A percentile compares a stretch with the other conserved stretches of the same genome.
These are phyloP conservation scores for Phymorhynchus buccinoides DNA, from an alignment of 1,140 invertebrate genomes.

Conservation along the genomic window DNA sequence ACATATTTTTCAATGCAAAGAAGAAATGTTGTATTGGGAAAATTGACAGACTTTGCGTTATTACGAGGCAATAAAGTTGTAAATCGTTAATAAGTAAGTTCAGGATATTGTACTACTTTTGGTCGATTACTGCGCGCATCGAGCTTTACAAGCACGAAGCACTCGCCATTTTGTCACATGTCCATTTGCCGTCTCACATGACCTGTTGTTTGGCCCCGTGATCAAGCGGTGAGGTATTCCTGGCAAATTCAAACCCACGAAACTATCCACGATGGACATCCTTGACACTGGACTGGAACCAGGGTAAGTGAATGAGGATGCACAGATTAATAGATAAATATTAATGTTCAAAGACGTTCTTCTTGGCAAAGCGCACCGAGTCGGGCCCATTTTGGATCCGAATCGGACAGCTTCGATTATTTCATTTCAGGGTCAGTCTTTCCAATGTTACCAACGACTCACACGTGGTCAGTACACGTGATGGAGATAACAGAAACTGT, in stretches of 20 bases:
- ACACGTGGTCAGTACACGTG: constrained; percentile 26
- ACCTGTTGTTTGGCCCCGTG: constrained; percentile 76
- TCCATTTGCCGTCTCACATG: constrained; percentile 74
- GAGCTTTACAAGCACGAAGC: constrained; percentile 5
- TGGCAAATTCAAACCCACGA: constrained; percentile 74
- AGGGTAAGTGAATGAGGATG: constrained; percentile 62
- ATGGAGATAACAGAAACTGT: not conserved
- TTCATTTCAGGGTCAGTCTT: no score
- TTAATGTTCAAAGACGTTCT: constrained; percentile 16
- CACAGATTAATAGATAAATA: constrained; percentile 19
- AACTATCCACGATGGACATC: constrained; percentile 72
- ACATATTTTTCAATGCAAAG: not conserved
- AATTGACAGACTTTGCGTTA: not conserved
- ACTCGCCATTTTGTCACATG: constrained; percentile 72
- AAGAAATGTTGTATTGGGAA: not conserved
- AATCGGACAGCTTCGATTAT: constrained; percentile 7
- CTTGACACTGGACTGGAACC: constrained; percentile 71
- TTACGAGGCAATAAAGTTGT: not conserved
- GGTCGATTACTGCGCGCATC: not conserved
- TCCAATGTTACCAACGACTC: no score
- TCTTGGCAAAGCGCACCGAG: constrained; percentile 31
- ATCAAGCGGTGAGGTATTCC: constrained; percentile 73
- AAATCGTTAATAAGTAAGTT: not conserved
- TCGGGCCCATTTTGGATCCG: constrained; percentile 24
- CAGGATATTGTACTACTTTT: not conserved